phyloP scores from a whole-genome alignment of 2,888 invertebrate species.

The Leucophenga montana region DNA sequence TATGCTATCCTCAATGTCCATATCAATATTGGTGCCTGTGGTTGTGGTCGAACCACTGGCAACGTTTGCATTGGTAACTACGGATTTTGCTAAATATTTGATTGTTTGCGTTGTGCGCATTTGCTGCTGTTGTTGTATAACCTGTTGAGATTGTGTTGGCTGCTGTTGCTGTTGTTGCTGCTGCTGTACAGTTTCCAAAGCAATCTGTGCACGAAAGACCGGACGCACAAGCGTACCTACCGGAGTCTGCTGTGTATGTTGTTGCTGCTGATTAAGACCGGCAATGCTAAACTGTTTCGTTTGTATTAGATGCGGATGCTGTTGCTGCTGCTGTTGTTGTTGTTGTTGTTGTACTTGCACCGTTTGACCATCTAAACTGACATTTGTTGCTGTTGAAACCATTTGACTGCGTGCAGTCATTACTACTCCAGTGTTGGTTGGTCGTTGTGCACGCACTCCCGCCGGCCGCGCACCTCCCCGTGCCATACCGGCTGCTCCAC shows the following conservation, averaged over 20 bases:
- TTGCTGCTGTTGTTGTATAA: slow-evolving; percentile 39
- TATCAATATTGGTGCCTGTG: slow-evolving; percentile 44
- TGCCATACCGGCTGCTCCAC: slow-evolving; percentile 38
- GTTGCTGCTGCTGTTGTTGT: slow-evolving; percentile 9
- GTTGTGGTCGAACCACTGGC: slow-evolving; percentile 11
- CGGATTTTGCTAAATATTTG: slow-evolving; percentile 32
- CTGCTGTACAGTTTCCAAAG: slow-evolving; percentile 39
- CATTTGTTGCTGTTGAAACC: neutral
- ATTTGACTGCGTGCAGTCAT: slow-evolving; percentile 2
- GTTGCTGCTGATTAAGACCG: slow-evolving; percentile 49
- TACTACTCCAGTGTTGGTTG: slow-evolving; percentile 16
- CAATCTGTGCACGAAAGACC: slow-evolving; percentile 53
- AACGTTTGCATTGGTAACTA: slow-evolving; percentile 18
- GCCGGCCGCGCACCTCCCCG: slow-evolving; percentile 48
- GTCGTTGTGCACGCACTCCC: slow-evolving; percentile 46
- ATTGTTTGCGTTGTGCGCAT: slow-evolving; percentile 37
- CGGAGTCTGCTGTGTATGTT: slow-evolving; percentile 43
- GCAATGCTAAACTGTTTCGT: slow-evolving; percentile 57
- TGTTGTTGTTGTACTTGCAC: slow-evolving; percentile 49
- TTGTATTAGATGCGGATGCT: slow-evolving; percentile 30
- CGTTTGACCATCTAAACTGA: slow-evolving; percentile 45
- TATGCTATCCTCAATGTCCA: slow-evolving; percentile 71
- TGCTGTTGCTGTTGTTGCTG: slow-evolving; percentile 54
- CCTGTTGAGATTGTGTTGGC: slow-evolving; percentile 42
- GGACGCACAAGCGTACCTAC: slow-evolving; percentile 40